These are phyloP conservation scores for Volucella bombylans DNA, from an alignment of 2,888 invertebrate genomes.

Conservation along the genomic window DNA sequence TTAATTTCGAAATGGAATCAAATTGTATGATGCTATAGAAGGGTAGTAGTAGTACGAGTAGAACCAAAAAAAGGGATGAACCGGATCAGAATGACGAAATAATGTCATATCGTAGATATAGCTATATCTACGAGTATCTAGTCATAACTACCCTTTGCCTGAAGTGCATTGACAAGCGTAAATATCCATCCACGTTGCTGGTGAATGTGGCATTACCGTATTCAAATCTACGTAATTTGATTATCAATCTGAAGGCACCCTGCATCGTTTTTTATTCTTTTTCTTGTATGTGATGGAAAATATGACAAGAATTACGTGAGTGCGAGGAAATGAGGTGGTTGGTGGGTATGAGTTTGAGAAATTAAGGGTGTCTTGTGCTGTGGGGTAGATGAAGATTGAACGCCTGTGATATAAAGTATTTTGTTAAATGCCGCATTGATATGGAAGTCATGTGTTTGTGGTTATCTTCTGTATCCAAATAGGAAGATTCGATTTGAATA, in stretches of 20 bases:
- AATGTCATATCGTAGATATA: slow-evolving; percentile 25
- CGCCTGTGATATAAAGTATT: no score
- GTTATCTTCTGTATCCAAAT: no score
- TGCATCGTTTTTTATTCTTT: slow-evolving; percentile 10
- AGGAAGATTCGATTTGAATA: no score
- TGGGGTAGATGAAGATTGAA: slow-evolving; percentile 5
- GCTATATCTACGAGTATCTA: background rate
- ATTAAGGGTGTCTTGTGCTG: slow-evolving; percentile 38
- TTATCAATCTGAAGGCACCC: slow-evolving; percentile 64
- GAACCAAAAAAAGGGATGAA: slow-evolving; percentile 34
- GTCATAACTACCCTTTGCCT: slow-evolving; percentile 21
- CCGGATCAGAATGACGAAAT: slow-evolving; percentile 30
- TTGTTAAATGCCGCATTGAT: no score
- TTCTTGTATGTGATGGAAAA: slow-evolving; percentile 30
- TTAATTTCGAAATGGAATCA: slow-evolving; percentile 74
- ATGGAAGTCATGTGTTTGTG: no score
- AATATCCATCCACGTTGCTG: slow-evolving; percentile 44
- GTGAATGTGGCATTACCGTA: slow-evolving; percentile 50
- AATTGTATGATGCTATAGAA: slow-evolving; percentile 35
- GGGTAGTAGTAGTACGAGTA: slow-evolving; percentile 7
- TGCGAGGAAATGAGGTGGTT: slow-evolving; percentile 19
- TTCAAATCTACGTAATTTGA: slow-evolving; percentile 66
- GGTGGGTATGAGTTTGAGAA: slow-evolving; percentile 7
- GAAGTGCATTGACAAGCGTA: slow-evolving; percentile 43
- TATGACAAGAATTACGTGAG: slow-evolving; percentile 47